These are phyloP conservation scores for Nansenia antarctica DNA, from an alignment of 2,113 vertebrate genomes.

Conservation along the genomic window DNA sequence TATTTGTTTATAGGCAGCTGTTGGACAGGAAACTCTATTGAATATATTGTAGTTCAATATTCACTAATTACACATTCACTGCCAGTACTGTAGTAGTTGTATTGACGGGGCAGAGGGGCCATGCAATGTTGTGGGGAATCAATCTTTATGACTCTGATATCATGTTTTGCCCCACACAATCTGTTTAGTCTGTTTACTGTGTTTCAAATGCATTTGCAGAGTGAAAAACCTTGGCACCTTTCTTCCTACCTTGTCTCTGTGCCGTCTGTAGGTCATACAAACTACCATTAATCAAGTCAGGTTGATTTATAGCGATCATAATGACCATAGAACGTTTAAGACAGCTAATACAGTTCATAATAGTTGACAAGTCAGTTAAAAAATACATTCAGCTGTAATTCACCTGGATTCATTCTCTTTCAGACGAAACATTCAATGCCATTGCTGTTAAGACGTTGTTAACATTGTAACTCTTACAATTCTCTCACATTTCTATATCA, in stretches of 20 bases:
- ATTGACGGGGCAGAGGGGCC: slow-evolving; percentile 15
- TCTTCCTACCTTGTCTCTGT: neutral
- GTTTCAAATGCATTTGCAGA: neutral
- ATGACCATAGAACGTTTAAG: too few relatives aligned
- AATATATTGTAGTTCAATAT: neutral
- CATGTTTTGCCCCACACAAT: slow-evolving; percentile 43
- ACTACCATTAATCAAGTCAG: too few relatives aligned
- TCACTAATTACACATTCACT: neutral
- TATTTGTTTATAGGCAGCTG: neutral
- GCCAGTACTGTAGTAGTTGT: neutral
- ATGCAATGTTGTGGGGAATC: slow-evolving; percentile 3
- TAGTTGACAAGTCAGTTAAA: too few relatives aligned
- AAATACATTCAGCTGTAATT: too few relatives aligned
- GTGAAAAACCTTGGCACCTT: neutral
- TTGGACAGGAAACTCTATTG: neutral
- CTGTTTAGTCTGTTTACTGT: neutral
- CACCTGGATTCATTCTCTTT: too few relatives aligned
- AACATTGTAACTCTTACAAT: neutral
- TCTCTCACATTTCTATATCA: too few relatives aligned
- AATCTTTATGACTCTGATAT: slow-evolving; percentile 30
- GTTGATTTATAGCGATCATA: too few relatives aligned
- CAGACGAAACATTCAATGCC: too few relatives aligned
- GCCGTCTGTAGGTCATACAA: too few relatives aligned
- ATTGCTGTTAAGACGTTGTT: too few relatives aligned
- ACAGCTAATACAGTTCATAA: too few relatives aligned